Base-by-base conservation (phyloP, 2,113 vertebrate species). In the Phrynosoma blainvillii region DNA sequence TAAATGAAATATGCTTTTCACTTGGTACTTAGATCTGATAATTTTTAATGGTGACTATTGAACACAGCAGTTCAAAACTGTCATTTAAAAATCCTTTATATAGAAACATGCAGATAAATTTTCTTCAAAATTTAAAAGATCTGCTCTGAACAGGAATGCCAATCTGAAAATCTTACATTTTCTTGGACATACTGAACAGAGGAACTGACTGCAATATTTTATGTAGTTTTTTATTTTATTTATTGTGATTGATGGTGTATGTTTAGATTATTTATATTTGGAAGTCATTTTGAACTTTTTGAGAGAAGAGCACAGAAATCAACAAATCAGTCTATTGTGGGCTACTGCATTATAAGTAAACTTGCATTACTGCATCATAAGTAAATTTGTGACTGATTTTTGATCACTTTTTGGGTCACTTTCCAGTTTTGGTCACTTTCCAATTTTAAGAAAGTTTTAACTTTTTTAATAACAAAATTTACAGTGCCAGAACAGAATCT, bases 331-430 rank as follows among this genome's bases (percentile, higher is more conserved):
- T 13, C 59, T 11, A 36, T 32, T 65, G 20, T 65, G 66, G 42
- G 16, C n/a, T 71, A 42, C 66, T 54, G 66, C 30, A 54, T 84
- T 52, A 54, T 32, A 71, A 52, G 3, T n/a, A 52, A 82, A 71
- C 14, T 0, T 0, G 32, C 2, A 0, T 36, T 71, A 42, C 66
- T 54, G 66, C 30, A 54, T 84, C n/a, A 54, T 32, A 71, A 52
- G 3, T n/a, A 52, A 82, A 71, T 11, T 0, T 0, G 32, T 2
- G 0, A 47, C 5, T 47, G 47, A 47, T 47, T 47, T 47, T 6
- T 47, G 7, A 47, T 47, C 47, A 47, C 47, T 36, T 36, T 36
- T 36, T 36, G 36, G 36, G 36, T 36, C 36, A 36, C 36, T 36
- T 36, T 36, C 36, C 36, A 36, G 2, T 36, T 36, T 68, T 66